Percentiles rank a stretch among this genome's conserved stretches.
Evolutionary conservation across 1,140 invertebrate genomes (phyloP).

Genomic region (Drosophila sp.): DNA sequence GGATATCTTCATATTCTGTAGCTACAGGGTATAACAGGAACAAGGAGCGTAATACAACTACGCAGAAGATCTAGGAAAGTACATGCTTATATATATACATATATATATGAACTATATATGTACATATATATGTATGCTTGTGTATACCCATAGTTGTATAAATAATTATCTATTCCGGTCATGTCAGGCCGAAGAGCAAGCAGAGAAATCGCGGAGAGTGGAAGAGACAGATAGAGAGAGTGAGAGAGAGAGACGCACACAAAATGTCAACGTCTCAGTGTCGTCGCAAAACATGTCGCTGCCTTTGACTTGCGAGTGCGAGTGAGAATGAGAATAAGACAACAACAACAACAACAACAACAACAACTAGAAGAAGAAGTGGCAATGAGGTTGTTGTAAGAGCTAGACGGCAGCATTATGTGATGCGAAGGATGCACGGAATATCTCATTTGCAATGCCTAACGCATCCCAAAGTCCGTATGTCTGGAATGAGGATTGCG

Average conservation of each 20-base stretch:
- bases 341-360: neutral
- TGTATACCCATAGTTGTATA: conserved; percentile 38
- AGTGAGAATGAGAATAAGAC: conserved; percentile 22
- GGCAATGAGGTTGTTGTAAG: neutral
- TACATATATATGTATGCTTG: neutral
- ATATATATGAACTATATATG: conserved; percentile 14
- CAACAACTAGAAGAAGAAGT: conserved; percentile 1
- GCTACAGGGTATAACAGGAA: conserved; percentile 19
- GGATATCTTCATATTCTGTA: neutral
- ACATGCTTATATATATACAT: conserved; percentile 8
- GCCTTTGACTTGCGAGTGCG: neutral
- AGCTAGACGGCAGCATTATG: neutral
- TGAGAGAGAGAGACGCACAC: conserved; percentile 10
- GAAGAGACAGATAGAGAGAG: neutral
- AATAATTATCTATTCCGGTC: conserved; percentile 72
- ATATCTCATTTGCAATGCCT: conserved; percentile 62
- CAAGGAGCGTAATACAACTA: conserved; percentile 6
- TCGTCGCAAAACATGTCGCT: conserved; percentile 30
- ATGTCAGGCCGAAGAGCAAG: conserved; percentile 41
- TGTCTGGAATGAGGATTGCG: neutral
- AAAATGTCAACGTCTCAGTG: conserved; percentile 52
- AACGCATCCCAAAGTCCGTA: conserved; percentile 34
- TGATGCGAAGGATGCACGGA: conserved; percentile 35
- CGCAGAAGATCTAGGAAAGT: conserved; percentile 25
- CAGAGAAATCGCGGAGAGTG: neutral